These are phyloP conservation scores for Tetragnatha montana DNA, from an alignment of 2,888 invertebrate genomes.

Conservation along the genomic window DNA sequence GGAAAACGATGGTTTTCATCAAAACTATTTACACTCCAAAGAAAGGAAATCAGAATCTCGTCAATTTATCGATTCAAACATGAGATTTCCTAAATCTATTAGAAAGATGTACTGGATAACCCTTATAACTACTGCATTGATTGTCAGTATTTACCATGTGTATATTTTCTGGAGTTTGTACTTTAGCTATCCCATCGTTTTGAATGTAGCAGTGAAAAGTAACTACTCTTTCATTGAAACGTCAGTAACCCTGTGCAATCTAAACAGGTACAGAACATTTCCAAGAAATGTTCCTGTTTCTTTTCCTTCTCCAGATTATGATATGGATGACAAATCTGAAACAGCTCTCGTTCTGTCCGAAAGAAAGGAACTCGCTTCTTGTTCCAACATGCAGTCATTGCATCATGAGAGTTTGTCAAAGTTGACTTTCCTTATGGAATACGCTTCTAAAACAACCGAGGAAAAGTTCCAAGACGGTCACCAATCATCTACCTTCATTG, in stretches of 20 bases:
- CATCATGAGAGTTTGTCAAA: neutral
- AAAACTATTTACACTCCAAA: too few relatives aligned
- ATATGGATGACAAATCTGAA: too few relatives aligned
- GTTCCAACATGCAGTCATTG: neutral
- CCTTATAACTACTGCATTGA: slow-evolving; percentile 19
- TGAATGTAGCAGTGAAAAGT: neutral
- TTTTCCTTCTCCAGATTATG: too few relatives aligned
- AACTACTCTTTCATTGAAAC: neutral
- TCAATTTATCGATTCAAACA: too few relatives aligned
- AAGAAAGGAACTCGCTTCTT: neutral
- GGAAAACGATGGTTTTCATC: too few relatives aligned
- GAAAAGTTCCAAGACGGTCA: slow-evolving; percentile 15
- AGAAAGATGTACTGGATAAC: slow-evolving; percentile 27
- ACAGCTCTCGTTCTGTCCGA: neutral
- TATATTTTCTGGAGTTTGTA: slow-evolving; percentile 16
- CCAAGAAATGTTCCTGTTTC: neutral
- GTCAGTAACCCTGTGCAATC: slow-evolving; percentile 45
- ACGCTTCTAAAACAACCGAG: neutral
- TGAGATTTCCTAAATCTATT: too few relatives aligned
- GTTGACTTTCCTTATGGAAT: neutral
- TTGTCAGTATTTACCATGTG: slow-evolving; percentile 12
- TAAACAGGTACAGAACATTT: neutral
- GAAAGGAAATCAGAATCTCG: too few relatives aligned
- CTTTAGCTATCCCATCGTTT: slow-evolving; percentile 35
- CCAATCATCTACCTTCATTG: neutral